These are phyloP conservation scores for Ligdia adustata DNA, from an alignment of 2,888 invertebrate genomes.

Conservation along the genomic window DNA sequence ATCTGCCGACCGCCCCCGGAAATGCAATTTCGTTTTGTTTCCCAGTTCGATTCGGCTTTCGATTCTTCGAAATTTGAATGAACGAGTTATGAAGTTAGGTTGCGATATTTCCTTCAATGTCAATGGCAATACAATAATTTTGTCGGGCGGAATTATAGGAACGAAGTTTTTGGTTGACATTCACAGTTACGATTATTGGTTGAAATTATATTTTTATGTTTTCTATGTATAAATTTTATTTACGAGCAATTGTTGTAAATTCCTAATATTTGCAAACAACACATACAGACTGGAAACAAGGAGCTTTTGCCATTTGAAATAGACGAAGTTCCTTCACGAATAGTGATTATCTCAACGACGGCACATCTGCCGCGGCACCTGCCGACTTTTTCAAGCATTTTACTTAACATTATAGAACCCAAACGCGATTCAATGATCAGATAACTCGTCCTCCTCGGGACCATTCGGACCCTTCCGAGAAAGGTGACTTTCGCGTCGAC, in stretches of 20 bases:
- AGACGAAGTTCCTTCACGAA: conserved; percentile 6
- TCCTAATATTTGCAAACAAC: no score
- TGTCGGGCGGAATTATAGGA: no score
- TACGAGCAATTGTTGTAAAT: no score
- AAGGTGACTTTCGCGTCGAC: conserved; percentile 33
- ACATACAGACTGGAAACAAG: no score
- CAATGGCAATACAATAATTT: conserved; percentile 7
- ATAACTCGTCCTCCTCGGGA: conserved; percentile 18
- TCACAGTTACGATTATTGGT: conserved; percentile 5
- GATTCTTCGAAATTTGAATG: conserved; percentile 49
- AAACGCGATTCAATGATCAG: conserved; percentile 15
- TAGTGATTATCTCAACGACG: conserved; percentile 8
- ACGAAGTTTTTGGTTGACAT: conserved; percentile 5
- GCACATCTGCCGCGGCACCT: conserved; percentile 22
- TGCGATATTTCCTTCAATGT: background rate
- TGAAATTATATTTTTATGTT: no score
- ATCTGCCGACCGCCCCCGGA: conserved; percentile 78
- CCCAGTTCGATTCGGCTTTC: conserved; percentile 56
- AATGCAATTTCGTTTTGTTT: conserved; percentile 76
- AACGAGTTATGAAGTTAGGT: conserved; percentile 8
- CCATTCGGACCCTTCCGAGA: conserved; percentile 20
- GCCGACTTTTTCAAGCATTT: conserved; percentile 19
- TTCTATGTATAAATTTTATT: no score
- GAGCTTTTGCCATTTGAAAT: conserved; percentile 6
- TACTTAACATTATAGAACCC: conserved; percentile 16